A percentile compares a stretch with the other conserved stretches of the same genome.
These are phyloP conservation scores for Nanger granti DNA, from an alignment of 2,113 vertebrate genomes.

Conservation along the genomic window DNA sequence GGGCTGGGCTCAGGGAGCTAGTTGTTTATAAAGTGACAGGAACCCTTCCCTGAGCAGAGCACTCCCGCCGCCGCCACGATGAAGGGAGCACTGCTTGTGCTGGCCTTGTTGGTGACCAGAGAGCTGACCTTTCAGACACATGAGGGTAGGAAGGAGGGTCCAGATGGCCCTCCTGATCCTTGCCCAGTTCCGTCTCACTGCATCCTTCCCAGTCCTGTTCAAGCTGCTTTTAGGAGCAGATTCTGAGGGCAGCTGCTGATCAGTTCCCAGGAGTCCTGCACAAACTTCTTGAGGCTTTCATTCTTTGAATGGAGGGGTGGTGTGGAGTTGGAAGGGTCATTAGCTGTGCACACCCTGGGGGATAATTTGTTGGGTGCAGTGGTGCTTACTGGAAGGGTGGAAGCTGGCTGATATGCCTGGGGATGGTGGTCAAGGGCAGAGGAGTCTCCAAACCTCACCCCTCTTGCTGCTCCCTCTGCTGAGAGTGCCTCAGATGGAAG, in stretches of 20 bases:
- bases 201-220: not conserved
- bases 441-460: too few relatives aligned
- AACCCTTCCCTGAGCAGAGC: not conserved
- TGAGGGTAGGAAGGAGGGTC: not conserved
- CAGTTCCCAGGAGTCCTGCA: not conserved
- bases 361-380: too few relatives aligned
- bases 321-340: not conserved
- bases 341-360: too few relatives aligned
- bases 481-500: not conserved
- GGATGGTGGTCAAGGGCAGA: not conserved
- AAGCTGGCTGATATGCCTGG: not conserved
- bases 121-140: not conserved
- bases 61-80: not conserved
- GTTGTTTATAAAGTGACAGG: not conserved
- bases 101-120: conserved; percentile 20
- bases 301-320: not conserved
- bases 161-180: not conserved
- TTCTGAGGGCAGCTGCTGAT: not conserved
- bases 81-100: conserved; percentile 19
- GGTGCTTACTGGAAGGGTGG: not conserved
- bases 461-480: not conserved
- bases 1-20: not conserved
- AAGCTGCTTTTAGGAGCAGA: not conserved
- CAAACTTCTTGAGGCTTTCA: not conserved
- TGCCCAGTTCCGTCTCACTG: rapidly evolving